phyloP scores from a whole-genome alignment of 2,888 invertebrate genomes.

The Encarsia formosa region DNA sequence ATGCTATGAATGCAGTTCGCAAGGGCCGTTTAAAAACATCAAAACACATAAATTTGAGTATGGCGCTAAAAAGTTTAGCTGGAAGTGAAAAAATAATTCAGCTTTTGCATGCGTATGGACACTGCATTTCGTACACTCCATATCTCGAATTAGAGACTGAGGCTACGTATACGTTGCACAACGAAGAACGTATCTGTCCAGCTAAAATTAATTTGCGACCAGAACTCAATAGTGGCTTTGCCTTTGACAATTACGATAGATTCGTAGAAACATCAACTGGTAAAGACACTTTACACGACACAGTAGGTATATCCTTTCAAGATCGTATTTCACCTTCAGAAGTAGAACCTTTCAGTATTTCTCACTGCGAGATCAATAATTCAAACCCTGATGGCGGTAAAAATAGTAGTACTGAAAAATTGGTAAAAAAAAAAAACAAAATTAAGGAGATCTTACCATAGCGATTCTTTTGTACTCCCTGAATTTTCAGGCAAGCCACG shows the following conservation, averaged over 20 bases:
- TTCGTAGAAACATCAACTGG: not conserved
- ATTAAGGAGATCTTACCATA: too few species aligned
- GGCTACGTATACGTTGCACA: not conserved
- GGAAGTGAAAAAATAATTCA: conserved; percentile 11
- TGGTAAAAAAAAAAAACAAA: too few species aligned
- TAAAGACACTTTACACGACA: not conserved
- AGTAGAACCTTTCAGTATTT: too few species aligned
- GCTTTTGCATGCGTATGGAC: conserved; percentile 5
- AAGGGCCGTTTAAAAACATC: conserved; percentile 14
- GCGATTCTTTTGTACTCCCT: too few species aligned
- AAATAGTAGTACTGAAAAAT: too few species aligned
- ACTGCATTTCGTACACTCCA: conserved; percentile 3
- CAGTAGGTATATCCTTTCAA: not conserved
- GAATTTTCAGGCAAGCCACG: too few species aligned
- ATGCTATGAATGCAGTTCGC: conserved; percentile 8
- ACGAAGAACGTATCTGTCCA: not conserved
- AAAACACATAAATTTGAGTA: conserved; percentile 13
- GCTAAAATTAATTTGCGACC: not conserved
- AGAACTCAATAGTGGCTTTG: not conserved
- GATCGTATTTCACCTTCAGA: too few species aligned
- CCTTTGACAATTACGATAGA: not conserved
- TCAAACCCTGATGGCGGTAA: too few species aligned
- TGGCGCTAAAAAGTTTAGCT: conserved; percentile 13
- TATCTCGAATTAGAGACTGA: conserved; percentile 29
- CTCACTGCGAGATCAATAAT: too few species aligned